These are phyloP conservation scores for Zenarchopterus dispar DNA, from an alignment of 2,797 vertebrate genomes.

Conservation along the genomic window DNA sequence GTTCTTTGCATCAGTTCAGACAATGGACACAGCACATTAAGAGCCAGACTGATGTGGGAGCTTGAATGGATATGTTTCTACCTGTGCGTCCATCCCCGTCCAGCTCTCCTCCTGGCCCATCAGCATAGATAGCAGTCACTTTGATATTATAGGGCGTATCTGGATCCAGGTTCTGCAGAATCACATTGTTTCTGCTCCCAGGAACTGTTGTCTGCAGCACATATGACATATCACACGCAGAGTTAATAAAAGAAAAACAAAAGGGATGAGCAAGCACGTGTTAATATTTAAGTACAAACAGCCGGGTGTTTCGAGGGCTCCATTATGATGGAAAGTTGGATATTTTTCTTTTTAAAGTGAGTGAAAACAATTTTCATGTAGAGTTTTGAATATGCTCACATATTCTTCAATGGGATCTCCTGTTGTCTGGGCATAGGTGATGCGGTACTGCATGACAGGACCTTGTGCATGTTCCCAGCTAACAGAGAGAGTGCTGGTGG, in stretches of 20 bases:
- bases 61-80: conserved; percentile 56
- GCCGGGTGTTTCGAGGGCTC: background rate
- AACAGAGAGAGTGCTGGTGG: conserved; percentile 94
- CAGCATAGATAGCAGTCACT: conserved; percentile 90
- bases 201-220: conserved; percentile 89
- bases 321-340: background rate
- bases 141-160: conserved; percentile 96
- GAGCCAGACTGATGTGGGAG: no score
- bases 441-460: conserved; percentile 92
- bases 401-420: conserved; percentile 96
- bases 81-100: conserved; percentile 92
- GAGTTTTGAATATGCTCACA: conserved; percentile 80
- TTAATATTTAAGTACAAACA: no score
- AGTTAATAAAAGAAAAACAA: no score
- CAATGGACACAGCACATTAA: no score
- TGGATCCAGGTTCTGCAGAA: conserved; percentile 90
- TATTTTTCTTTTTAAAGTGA: background rate
- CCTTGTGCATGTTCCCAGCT: conserved; percentile 94
- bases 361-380: background rate
- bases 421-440: conserved; percentile 90
- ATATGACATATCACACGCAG: background rate
- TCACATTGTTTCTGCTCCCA: conserved; percentile 91
- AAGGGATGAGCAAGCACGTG: no score
- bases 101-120: conserved; percentile 92
- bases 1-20: no score